phyloP scores from a whole-genome alignment of 2,797 vertebrate genomes.

The Aratinga solstitialis region DNA sequence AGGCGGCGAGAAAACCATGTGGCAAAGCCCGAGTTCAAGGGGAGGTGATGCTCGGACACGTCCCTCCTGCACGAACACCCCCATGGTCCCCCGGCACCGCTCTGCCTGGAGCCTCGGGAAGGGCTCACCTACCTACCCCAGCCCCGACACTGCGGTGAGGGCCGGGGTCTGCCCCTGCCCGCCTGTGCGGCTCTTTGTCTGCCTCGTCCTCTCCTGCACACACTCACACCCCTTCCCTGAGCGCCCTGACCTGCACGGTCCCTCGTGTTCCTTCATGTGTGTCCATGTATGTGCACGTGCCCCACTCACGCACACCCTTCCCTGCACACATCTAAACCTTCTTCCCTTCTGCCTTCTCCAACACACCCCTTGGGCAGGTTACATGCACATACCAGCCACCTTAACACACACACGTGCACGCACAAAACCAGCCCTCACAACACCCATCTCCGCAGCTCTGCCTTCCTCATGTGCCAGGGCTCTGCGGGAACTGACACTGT shows the following conservation, averaged over 20 bases:
- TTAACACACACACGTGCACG: background rate
- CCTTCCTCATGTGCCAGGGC: background rate
- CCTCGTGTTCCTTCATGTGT: background rate
- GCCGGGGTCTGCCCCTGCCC: background rate
- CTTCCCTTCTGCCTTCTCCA: background rate
- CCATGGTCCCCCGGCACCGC: fast-evolving
- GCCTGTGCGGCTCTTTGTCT: slow-evolving; percentile 1
- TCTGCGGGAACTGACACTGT: background rate
- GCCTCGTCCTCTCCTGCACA: background rate
- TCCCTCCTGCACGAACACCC: fast-evolving
- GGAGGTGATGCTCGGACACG: fast-evolving
- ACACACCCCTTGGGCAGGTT: fast-evolving
- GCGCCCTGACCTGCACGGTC: fast-evolving
- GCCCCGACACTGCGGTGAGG: background rate
- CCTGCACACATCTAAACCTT: background rate
- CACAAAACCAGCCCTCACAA: background rate
- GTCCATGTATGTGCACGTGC: fast-evolving
- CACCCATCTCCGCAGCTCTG: background rate
- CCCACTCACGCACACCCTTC: fast-evolving
- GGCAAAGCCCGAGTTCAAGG: fast-evolving
- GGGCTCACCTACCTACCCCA: background rate
- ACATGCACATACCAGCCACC: background rate
- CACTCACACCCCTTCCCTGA: fast-evolving
- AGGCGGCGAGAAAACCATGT: fast-evolving
- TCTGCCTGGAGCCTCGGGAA: background rate